These are phyloP conservation scores for Muntiacus muntjak DNA, from an alignment of 2,113 vertebrate species.

Conservation along the genomic window DNA sequence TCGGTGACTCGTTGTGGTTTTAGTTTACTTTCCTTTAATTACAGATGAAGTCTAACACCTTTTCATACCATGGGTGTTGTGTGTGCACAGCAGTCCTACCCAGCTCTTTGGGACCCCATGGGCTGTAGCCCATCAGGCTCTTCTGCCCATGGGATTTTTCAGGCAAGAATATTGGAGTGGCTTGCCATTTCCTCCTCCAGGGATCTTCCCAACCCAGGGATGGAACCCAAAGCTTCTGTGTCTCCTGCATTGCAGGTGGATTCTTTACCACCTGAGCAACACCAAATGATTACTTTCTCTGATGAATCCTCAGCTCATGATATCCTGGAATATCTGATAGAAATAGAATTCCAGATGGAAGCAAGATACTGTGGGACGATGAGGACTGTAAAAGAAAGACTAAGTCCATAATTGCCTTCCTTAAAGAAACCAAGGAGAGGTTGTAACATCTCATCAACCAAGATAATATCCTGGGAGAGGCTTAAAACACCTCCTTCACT, in stretches of 20 bases:
- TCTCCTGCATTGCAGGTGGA: not conserved
- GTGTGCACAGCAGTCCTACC: not conserved
- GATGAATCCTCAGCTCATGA: not conserved
- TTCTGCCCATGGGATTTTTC: not conserved
- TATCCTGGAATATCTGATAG: not conserved
- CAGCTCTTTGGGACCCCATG: not conserved
- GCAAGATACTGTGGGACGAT: not conserved
- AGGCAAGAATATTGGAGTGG: not conserved
- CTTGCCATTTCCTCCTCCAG: not conserved
- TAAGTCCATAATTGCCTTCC: not conserved
- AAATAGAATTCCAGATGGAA: not conserved
- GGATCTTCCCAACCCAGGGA: not conserved
- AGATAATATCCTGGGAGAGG: not conserved
- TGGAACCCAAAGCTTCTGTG: not conserved
- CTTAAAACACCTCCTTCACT: not conserved
- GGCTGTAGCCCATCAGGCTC: not conserved
- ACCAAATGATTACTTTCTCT: not conserved
- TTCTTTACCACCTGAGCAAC: not conserved
- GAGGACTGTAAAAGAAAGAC: not conserved
- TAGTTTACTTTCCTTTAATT: not conserved
- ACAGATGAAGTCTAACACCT: not conserved
- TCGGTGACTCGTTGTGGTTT: not conserved
- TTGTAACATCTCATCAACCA: not conserved
- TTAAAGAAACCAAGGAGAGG: not conserved
- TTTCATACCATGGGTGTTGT: not conserved